phyloP scores from a whole-genome alignment of 2,797 vertebrate genomes.

The Arremon brunneinucha region DNA sequence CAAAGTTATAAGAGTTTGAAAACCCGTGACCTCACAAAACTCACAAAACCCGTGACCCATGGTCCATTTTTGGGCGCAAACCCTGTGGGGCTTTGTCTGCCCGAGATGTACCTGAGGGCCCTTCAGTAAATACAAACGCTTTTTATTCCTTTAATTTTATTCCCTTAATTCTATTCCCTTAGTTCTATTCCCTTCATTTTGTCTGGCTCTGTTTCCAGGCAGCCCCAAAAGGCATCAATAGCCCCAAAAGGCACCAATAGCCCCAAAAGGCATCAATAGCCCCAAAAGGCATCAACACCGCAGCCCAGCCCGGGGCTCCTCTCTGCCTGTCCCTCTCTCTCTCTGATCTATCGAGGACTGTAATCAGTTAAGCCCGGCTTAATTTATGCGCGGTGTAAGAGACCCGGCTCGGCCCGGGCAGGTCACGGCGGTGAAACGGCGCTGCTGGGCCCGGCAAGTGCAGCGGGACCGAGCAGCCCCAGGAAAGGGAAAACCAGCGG shows the following conservation, averaged over 20 bases:
- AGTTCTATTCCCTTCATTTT: neutral
- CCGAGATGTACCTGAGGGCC: neutral
- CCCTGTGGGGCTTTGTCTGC: too few relatives aligned
- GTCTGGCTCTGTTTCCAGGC: neutral
- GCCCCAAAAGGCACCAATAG: neutral
- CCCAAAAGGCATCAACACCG: neutral
- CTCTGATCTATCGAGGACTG: slow-evolving; percentile 75
- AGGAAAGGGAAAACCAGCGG: neutral
- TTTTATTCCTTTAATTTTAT: neutral
- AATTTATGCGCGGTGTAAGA: slow-evolving; percentile 77
- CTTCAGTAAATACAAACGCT: fast-evolving
- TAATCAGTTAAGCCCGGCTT: slow-evolving; percentile 88
- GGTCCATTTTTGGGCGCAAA: neutral
- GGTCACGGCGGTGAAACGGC: slow-evolving; percentile 36
- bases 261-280: neutral
- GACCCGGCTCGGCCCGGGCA: slow-evolving; percentile 75
- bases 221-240: slow-evolving; percentile 29
- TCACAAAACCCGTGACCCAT: fast-evolving
- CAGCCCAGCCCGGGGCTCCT: slow-evolving; percentile 60
- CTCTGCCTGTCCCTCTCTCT: neutral
- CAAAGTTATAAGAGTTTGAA: neutral
- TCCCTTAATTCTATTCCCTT: too few relatives aligned
- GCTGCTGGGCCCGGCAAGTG: neutral
- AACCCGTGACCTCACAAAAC: too few relatives aligned
- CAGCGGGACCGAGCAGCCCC: neutral